These are phyloP conservation scores for Hyperoplus immaculatus DNA, from an alignment of 2,797 vertebrate species.

Conservation along the genomic window DNA sequence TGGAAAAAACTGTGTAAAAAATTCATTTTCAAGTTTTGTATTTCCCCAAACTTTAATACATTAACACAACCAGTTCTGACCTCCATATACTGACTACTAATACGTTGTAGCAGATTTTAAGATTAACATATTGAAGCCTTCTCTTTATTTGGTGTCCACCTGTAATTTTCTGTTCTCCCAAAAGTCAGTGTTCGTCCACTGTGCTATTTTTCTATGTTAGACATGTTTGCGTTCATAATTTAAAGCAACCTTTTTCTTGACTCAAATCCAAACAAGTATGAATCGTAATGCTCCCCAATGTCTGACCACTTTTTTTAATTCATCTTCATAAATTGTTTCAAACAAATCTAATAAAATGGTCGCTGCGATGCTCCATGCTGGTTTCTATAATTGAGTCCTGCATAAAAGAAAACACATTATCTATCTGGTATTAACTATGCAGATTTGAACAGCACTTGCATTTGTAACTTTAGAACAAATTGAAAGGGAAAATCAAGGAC, in stretches of 20 bases:
- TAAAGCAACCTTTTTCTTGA: too few relatives aligned
- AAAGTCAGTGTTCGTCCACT: neutral
- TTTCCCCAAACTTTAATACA: neutral
- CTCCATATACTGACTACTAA: neutral
- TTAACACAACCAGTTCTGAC: neutral
- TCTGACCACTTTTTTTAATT: slow-evolving; percentile 17
- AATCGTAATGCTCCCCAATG: neutral
- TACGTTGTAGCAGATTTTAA: neutral
- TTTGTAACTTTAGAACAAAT: slow-evolving; percentile 59
- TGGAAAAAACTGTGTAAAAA: too few relatives aligned
- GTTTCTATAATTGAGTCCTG: slow-evolving; percentile 56
- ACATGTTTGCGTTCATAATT: neutral
- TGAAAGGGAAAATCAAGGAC: slow-evolving; percentile 59
- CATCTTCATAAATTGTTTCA: slow-evolving; percentile 44
- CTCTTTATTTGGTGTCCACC: too few relatives aligned
- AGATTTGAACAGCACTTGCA: slow-evolving; percentile 53
- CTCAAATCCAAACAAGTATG: neutral
- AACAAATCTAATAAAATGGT: slow-evolving; percentile 32
- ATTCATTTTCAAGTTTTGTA: too few relatives aligned
- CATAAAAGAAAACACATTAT: slow-evolving; percentile 58
- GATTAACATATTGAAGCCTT: too few relatives aligned
- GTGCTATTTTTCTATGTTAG: neutral
- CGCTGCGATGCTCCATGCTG: slow-evolving; percentile 33
- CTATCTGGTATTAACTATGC: slow-evolving; percentile 55
- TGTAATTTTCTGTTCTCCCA: neutral